Evolutionary conservation across 2,113 vertebrate genomes (phyloP).

Genomic region (Elephantulus edwardii): DNA sequence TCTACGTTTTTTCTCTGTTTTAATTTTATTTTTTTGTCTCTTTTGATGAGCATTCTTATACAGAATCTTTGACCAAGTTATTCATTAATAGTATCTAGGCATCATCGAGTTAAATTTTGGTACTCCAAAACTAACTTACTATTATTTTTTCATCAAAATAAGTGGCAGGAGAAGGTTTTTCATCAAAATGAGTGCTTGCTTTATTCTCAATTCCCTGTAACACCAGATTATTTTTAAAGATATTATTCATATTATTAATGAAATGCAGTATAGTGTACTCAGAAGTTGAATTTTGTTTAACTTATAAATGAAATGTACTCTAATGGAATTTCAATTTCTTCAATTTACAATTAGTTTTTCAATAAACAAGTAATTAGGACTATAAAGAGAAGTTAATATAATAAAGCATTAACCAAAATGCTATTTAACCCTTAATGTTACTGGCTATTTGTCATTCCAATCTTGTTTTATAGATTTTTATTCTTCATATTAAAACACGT

Average conservation of each 20-base stretch:
- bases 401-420: not conserved
- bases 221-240: not conserved
- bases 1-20: too few relatives aligned
- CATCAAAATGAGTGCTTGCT: slow-evolving; percentile 28
- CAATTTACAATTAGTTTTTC: slow-evolving; percentile 32
- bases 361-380: not conserved
- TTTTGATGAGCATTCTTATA: not conserved
- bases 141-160: slow-evolving; percentile 38
- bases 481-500: slow-evolving; percentile 38
- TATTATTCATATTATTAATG: slow-evolving; percentile 8
- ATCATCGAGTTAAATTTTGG: not conserved
- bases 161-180: too few relatives aligned
- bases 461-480: not conserved
- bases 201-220: not conserved
- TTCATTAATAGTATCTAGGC: not conserved
- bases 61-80: not conserved
- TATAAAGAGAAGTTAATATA: not conserved
- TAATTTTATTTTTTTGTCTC: too few relatives aligned
- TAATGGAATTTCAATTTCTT: slow-evolving; percentile 6
- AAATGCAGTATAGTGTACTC: not conserved
- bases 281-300: too few relatives aligned
- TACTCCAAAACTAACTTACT: not conserved
- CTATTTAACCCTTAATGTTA: not conserved
- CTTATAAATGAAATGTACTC: slow-evolving; percentile 16
- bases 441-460: not conserved